Conservation (phyloP, 2,888 invertebrate genomes). For the Chirona hameri region DNA sequence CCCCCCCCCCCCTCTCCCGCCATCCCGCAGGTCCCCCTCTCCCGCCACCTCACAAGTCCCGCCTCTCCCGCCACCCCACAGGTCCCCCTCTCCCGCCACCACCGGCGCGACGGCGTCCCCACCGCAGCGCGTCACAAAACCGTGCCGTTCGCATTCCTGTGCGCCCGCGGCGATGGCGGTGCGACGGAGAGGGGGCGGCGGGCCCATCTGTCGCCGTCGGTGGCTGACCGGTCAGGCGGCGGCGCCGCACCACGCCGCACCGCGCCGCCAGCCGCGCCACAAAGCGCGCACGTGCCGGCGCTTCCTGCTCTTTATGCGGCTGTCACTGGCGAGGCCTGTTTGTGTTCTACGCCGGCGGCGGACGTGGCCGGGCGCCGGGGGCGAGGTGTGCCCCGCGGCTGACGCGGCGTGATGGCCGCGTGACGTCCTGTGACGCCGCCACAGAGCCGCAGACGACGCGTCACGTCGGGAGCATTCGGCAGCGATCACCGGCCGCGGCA, state of each 20-base stretch:
- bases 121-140: neutral
- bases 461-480: no score
- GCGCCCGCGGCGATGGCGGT: neutral
- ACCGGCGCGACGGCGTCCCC: neutral
- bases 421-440: neutral
- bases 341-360: conserved; percentile 12
- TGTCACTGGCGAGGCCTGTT: neutral
- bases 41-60: no score
- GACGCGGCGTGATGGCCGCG: neutral
- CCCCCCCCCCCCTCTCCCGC: no score
- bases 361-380: neutral
- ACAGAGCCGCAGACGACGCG: neutral
- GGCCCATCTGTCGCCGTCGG: conserved; percentile 5
- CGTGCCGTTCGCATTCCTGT: neutral
- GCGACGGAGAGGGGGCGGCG: neutral
- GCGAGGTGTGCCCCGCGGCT: neutral
- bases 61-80: no score
- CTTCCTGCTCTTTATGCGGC: conserved; percentile 25
- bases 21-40: no score
- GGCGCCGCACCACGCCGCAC: neutral
- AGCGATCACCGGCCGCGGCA: neutral
- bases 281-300: conserved; percentile 9
- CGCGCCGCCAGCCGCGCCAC: neutral
- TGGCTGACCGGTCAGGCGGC: neutral
- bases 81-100: no score